Percentiles rank a stretch among this genome's conserved stretches.
phyloP scores from a whole-genome alignment of 2,888 invertebrate genomes.

The Sympetrum striolatum region DNA sequence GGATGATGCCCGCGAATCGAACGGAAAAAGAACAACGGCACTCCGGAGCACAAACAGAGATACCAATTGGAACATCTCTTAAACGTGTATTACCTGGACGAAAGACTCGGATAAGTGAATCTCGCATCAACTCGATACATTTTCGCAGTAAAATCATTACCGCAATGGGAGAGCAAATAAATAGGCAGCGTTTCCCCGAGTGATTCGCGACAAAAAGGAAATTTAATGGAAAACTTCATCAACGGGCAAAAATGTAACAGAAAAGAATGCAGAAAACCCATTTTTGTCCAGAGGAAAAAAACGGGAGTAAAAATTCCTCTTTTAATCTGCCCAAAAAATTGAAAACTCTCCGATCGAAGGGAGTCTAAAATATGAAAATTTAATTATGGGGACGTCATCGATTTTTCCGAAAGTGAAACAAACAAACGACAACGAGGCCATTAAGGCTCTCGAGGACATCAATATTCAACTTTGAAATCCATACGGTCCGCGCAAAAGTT shows the following conservation, averaged over 20 bases:
- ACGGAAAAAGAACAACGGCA: too few species aligned
- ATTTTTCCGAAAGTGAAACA: background rate
- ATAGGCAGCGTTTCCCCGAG: background rate
- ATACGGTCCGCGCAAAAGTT: background rate
- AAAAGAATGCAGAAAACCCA: background rate
- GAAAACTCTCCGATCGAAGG: background rate
- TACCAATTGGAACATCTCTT: too few species aligned
- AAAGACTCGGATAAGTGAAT: too few species aligned
- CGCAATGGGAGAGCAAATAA: background rate
- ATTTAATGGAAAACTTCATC: background rate
- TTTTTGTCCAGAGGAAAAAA: background rate
- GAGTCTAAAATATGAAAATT: background rate
- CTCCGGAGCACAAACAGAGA: too few species aligned
- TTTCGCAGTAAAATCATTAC: background rate
- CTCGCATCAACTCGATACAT: too few species aligned
- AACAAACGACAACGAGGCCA: background rate
- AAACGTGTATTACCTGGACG: too few species aligned
- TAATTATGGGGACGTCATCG: background rate
- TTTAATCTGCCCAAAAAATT: too few species aligned
- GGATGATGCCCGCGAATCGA: too few species aligned
- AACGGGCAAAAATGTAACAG: background rate
- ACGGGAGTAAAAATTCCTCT: background rate
- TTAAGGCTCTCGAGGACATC: background rate
- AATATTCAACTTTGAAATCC: background rate
- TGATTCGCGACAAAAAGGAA: background rate